Evolutionary conservation across 2,113 vertebrate species (phyloP).

Genomic region (Pogonocichla stellata): DNA sequence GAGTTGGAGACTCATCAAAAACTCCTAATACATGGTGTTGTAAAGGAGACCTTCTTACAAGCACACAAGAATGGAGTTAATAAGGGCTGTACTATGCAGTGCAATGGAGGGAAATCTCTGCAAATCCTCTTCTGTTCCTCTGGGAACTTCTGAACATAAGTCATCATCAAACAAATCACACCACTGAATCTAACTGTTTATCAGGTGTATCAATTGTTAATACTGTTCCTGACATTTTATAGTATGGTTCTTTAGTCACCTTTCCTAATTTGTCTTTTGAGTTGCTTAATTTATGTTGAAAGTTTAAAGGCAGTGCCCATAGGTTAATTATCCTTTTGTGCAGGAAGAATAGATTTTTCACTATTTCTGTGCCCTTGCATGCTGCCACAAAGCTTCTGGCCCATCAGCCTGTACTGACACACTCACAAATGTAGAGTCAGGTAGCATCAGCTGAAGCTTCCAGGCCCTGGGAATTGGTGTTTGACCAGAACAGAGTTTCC

Average conservation of each 20-base stretch:
- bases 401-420: background rate
- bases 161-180: background rate
- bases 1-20: background rate
- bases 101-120: background rate
- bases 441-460: background rate
- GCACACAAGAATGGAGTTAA: background rate
- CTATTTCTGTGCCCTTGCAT: background rate
- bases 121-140: conserved; percentile 10
- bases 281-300: background rate
- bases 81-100: background rate
- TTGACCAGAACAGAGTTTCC: background rate
- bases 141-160: background rate
- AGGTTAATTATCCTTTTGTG: background rate
- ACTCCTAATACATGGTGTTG: background rate
- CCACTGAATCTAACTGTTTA: background rate
- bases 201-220: background rate
- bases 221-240: background rate
- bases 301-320: background rate
- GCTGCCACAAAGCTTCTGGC: background rate
- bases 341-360: background rate
- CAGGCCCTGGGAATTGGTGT: background rate
- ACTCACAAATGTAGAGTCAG: background rate
- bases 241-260: background rate
- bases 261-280: background rate
- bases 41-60: background rate